Evolutionary conservation across 1,140 invertebrate species (phyloP).

Genomic region (Saxidomus purpurata): DNA sequence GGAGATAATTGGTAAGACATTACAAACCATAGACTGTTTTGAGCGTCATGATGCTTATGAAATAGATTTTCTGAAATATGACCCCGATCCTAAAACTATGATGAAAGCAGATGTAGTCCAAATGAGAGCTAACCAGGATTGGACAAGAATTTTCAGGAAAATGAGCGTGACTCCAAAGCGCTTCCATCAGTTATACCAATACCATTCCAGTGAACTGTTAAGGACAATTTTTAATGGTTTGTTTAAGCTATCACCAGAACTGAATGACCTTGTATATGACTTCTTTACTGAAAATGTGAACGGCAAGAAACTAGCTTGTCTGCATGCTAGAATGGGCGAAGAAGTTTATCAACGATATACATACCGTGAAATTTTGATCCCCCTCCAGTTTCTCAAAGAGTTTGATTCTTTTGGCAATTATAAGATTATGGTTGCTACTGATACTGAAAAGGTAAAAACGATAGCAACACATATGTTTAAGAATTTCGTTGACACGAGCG

Average conservation of each 20-base stretch:
- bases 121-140: constrained; percentile 52
- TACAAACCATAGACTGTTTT: constrained; percentile 13
- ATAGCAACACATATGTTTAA: constrained; percentile 13
- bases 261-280: neutral
- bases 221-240: constrained; percentile 42
- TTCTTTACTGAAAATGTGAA: constrained; percentile 28
- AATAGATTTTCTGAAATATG: constrained; percentile 28
- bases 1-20: neutral
- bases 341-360: constrained; percentile 9
- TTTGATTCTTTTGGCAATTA: neutral
- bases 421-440: constrained; percentile 43
- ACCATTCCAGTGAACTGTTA: constrained; percentile 18
- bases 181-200: constrained; percentile 29
- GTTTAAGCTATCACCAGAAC: constrained; percentile 12
- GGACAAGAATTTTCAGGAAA: constrained; percentile 34
- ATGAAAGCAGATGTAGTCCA: neutral
- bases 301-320: constrained; percentile 47
- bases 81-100: constrained; percentile 9
- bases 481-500: constrained; percentile 39
- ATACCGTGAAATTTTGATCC: neutral
- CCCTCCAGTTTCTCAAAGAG: constrained; percentile 3
- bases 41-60: neutral
- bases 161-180: constrained; percentile 23
- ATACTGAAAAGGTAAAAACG: constrained; percentile 32
- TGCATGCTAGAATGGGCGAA: constrained; percentile 57